phyloP scores from a whole-genome alignment of 1,140 invertebrate genomes.

The Galendromus occidentalis region DNA sequence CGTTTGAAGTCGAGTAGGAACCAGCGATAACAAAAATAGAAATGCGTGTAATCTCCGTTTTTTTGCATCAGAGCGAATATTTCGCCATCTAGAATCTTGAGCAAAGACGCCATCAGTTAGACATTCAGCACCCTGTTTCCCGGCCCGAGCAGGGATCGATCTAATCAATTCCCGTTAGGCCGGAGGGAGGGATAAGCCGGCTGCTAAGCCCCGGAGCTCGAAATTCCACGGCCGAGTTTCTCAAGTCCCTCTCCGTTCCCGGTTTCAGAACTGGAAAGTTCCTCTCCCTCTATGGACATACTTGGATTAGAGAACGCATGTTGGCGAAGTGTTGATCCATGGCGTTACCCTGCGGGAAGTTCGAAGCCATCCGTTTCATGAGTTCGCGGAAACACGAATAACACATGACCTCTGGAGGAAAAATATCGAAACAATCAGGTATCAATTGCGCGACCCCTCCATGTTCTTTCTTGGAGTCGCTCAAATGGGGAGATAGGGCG shows the following conservation, averaged over 20 bases:
- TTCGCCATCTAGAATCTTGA: slow-evolving; percentile 74
- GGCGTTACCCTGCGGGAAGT: slow-evolving; percentile 76
- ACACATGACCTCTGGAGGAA: slow-evolving; percentile 57
- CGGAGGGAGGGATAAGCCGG: too few relatives aligned
- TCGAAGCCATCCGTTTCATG: slow-evolving; percentile 70
- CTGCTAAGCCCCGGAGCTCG: too few relatives aligned
- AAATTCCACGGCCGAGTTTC: background rate
- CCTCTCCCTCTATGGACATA: slow-evolving; percentile 14
- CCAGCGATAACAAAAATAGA: slow-evolving; percentile 94
- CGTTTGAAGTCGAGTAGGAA: slow-evolving; percentile 54
- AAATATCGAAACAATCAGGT: too few relatives aligned
- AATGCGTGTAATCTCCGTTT: slow-evolving; percentile 85
- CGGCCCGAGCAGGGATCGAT: too few relatives aligned
- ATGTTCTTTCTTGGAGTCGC: too few relatives aligned
- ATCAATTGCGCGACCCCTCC: too few relatives aligned
- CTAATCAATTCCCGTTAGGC: too few relatives aligned
- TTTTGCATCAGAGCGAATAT: slow-evolving; percentile 83
- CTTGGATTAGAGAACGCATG: slow-evolving; percentile 51
- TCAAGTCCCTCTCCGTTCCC: background rate
- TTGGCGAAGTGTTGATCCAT: slow-evolving; percentile 91
- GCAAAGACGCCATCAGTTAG: slow-evolving; percentile 26
- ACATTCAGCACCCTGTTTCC: too few relatives aligned
- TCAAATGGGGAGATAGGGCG: background rate
- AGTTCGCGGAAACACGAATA: slow-evolving; percentile 74
- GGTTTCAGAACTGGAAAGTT: background rate